phyloP scores from a whole-genome alignment of 2,888 invertebrate species.

The Cyclophora punctaria region DNA sequence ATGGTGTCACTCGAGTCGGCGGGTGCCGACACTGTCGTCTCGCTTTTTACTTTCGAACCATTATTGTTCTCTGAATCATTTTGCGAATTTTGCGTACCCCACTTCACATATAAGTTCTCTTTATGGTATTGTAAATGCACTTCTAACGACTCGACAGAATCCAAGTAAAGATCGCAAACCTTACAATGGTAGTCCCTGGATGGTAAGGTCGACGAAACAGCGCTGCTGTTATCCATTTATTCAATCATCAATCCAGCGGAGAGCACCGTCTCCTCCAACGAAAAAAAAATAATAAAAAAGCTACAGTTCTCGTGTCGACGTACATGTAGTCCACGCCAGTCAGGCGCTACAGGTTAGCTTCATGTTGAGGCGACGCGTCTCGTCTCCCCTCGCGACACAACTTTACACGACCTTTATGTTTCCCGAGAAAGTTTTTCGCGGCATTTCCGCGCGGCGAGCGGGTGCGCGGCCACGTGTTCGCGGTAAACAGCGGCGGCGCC shows the following conservation, averaged over 20 bases:
- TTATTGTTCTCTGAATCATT: slow-evolving; percentile 81
- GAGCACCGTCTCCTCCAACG: slow-evolving; percentile 69
- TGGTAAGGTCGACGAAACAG: slow-evolving; percentile 72
- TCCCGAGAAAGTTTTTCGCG: slow-evolving; percentile 69
- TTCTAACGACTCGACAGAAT: slow-evolving; percentile 84
- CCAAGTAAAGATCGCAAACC: slow-evolving; percentile 84
- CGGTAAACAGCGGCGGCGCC: slow-evolving; percentile 51
- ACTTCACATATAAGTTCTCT: slow-evolving; percentile 83
- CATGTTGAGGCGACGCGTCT: slow-evolving; percentile 44
- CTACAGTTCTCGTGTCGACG: slow-evolving; percentile 53
- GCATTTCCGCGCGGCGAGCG: slow-evolving; percentile 61
- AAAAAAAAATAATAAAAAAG: slow-evolving; percentile 71
- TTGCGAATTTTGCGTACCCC: slow-evolving; percentile 77
- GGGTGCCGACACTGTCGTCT: slow-evolving; percentile 79
- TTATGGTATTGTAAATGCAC: slow-evolving; percentile 88
- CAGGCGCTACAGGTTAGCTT: slow-evolving; percentile 61
- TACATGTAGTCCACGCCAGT: slow-evolving; percentile 60
- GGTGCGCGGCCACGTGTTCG: slow-evolving; percentile 63
- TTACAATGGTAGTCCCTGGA: slow-evolving; percentile 81
- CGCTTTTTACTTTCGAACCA: slow-evolving; percentile 73
- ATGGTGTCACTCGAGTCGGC: slow-evolving; percentile 84
- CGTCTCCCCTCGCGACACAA: slow-evolving; percentile 40
- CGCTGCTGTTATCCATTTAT: slow-evolving; percentile 72
- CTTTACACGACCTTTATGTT: slow-evolving; percentile 56
- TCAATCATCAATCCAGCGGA: slow-evolving; percentile 59